A percentile compares a stretch with the other conserved stretches of the same genome.
These are phyloP conservation scores for Dastarcus helophoroides DNA, from an alignment of 2,888 invertebrate genomes.

Conservation along the genomic window DNA sequence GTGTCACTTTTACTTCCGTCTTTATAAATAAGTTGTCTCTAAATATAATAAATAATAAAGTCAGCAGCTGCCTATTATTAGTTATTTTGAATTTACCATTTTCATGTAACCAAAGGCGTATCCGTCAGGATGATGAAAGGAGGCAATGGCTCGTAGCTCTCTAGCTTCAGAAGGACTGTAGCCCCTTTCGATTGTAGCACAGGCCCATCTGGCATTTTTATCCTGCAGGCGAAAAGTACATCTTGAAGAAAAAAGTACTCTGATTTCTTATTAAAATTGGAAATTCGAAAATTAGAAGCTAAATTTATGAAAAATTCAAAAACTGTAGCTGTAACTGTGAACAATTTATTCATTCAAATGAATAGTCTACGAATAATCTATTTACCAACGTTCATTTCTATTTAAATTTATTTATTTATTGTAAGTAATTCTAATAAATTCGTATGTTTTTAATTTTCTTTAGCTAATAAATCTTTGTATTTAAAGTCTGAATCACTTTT, in stretches of 20 bases:
- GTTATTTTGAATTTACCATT: slow-evolving; percentile 45
- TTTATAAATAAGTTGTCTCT: slow-evolving; percentile 76
- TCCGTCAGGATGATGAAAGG: slow-evolving; percentile 82
- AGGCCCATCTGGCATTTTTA: slow-evolving; percentile 62
- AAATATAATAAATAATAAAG: slow-evolving; percentile 19
- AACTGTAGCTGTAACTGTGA: too few species aligned
- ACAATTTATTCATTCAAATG: too few species aligned
- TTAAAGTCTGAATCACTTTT: slow-evolving; percentile 10
- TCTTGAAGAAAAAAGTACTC: not conserved
- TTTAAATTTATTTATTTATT: too few species aligned
- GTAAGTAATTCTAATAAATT: too few species aligned
- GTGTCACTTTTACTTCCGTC: slow-evolving; percentile 85
- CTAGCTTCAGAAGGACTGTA: slow-evolving; percentile 80
- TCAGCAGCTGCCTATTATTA: not conserved
- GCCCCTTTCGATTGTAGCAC: slow-evolving; percentile 74
- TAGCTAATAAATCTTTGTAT: too few species aligned
- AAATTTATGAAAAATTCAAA: too few species aligned
- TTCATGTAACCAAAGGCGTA: slow-evolving; percentile 77
- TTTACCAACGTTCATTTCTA: too few species aligned
- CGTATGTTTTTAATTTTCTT: too few species aligned
- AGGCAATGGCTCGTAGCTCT: slow-evolving; percentile 76
- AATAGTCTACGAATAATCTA: too few species aligned
- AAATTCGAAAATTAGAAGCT: too few species aligned
- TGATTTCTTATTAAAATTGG: too few species aligned
- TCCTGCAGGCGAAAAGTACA: slow-evolving; percentile 25